These are phyloP conservation scores for Prenolepis imparis DNA, from an alignment of 2,888 invertebrate genomes.

Conservation along the genomic window DNA sequence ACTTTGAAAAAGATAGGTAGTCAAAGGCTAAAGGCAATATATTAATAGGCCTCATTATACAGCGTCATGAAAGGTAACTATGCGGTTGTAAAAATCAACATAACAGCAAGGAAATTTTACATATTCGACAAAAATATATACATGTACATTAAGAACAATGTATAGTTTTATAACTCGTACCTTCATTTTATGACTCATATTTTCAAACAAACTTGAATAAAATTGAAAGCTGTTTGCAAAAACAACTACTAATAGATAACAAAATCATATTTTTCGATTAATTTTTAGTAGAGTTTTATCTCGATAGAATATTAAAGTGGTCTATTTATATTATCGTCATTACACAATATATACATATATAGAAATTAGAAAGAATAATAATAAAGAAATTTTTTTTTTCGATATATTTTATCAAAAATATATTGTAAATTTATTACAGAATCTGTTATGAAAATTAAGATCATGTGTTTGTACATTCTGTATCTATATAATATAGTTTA, in stretches of 20 bases:
- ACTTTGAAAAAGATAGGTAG: slow-evolving; percentile 12
- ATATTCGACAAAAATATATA: slow-evolving; percentile 2
- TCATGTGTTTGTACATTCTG: background rate
- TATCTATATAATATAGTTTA: background rate
- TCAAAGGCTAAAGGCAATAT: slow-evolving; percentile 21
- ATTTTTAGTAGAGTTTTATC: background rate
- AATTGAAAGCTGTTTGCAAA: background rate
- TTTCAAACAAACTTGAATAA: background rate
- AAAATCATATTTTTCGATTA: background rate
- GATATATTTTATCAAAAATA: background rate
- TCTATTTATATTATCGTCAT: background rate
- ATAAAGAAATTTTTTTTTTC: too few relatives aligned
- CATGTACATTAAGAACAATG: background rate
- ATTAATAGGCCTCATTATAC: slow-evolving; percentile 42
- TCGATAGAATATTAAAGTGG: background rate
- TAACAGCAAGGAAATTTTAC: slow-evolving; percentile 18
- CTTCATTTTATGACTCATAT: background rate
- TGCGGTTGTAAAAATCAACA: slow-evolving; percentile 6
- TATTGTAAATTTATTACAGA: background rate
- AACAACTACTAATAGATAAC: background rate
- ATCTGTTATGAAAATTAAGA: slow-evolving; percentile 1
- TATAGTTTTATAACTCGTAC: background rate
- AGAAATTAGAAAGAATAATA: too few relatives aligned
- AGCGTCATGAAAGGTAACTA: slow-evolving; percentile 22
- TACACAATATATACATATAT: too few relatives aligned